Base-by-base conservation (phyloP, 2,113 vertebrate genomes). In the Rissa tridactyla region DNA sequence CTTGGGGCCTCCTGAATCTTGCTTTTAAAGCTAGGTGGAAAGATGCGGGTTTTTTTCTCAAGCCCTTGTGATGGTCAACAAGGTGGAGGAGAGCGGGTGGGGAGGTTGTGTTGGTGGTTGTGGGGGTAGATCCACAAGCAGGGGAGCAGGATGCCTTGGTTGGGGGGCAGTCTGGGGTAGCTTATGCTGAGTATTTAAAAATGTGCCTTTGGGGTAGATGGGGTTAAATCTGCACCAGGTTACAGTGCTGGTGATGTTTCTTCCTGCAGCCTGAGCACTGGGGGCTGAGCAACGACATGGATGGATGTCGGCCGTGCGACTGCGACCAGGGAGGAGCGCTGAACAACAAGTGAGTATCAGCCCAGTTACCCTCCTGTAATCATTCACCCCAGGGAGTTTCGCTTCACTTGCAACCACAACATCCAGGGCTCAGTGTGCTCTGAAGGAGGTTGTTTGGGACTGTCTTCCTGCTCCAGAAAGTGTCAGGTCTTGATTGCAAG, bases 271-370 rank as follows among this genome's bases (percentile, higher is more conserved):
- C 98, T 57, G 98, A 99, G 96, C 98, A 99, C 83, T 99, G 99
- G 99, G 99, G 99, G 55, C 98, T 99, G 83, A 99, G 99, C 97
- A 99, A 99, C 0, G 99, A 99, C 94, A 97, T 99, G 97, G 99
- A 99, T 2, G 99, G 99, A 52, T 99, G 99, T 96, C 98, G 99
- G 89, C 98, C 99, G 0, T 99, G 99, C n/a, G 99, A 99, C 97
- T 99, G 99, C 26, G 99, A 99, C 94, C 93, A 98, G 20, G 99
- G 99, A 38, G 99, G 99, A 89, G 98, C 99, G 0, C 49, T 99
- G 54, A 98, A 99, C 97, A 99, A 99, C 94, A 98, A 98, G 99
- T 99, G 97, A 99, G 99, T 97, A 78, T 72, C 64, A 90, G 42
- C 80, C 73, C 7, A 0, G 19, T 27, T 55, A 26, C 21, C 25